Evolutionary conservation across 2,113 vertebrate genomes (phyloP).

Genomic region (Oncorhynchus keta): DNA sequence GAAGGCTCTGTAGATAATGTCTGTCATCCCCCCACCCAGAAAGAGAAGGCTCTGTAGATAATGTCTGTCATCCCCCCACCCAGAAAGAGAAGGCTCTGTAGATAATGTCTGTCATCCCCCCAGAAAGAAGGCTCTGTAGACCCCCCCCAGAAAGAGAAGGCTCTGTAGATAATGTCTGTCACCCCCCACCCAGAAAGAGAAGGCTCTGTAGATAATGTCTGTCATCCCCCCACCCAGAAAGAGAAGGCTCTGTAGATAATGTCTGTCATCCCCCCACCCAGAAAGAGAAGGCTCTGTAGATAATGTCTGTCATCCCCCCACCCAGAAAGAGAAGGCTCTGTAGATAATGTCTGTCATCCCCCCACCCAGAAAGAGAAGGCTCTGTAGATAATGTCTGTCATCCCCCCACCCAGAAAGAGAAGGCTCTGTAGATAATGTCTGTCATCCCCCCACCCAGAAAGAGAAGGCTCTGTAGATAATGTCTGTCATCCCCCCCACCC

Average conservation of each 20-base stretch:
- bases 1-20: too few relatives aligned
- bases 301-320: too few relatives aligned
- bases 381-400: too few relatives aligned
- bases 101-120: too few relatives aligned
- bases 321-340: too few relatives aligned
- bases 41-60: conserved; percentile 76
- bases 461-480: conserved; percentile 76
- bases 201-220: too few relatives aligned
- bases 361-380: neutral
- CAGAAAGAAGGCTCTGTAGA: too few relatives aligned
- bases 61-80: conserved; percentile 32
- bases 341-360: neutral
- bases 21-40: conserved; percentile 72
- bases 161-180: conserved; percentile 47
- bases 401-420: conserved; percentile 85
- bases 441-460: conserved; percentile 75
- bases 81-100: conserved; percentile 88
- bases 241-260: too few relatives aligned
- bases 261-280: too few relatives aligned
- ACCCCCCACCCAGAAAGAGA: conserved; percentile 81
- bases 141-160: conserved; percentile 91
- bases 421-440: conserved; percentile 51
- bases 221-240: too few relatives aligned
- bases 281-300: too few relatives aligned
- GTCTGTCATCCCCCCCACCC: conserved; percentile 40